Conservation (phyloP, 1,140 invertebrate species). For the Drosophila eugracilis region DNA sequence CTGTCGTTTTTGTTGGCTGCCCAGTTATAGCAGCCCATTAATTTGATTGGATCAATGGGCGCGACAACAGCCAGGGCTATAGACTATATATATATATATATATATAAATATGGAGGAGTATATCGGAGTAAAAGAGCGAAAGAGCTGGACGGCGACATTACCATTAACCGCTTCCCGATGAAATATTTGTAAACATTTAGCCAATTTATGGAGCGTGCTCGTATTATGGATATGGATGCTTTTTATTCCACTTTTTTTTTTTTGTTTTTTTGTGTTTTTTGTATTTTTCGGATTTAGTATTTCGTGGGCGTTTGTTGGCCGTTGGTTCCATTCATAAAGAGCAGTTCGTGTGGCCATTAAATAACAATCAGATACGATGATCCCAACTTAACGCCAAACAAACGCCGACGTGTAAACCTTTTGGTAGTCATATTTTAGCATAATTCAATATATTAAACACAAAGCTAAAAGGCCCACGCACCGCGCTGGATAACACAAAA, state of each 20-base stretch:
- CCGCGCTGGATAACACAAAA: slow-evolving; percentile 31
- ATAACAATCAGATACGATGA: slow-evolving; percentile 78
- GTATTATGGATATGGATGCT: slow-evolving; percentile 50
- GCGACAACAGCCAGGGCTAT: slow-evolving; percentile 65
- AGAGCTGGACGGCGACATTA: slow-evolving; percentile 11
- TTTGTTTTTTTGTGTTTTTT: background rate
- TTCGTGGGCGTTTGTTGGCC: slow-evolving; percentile 54
- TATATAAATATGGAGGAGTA: slow-evolving; percentile 16
- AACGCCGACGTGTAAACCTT: slow-evolving; percentile 74
- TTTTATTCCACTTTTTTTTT: slow-evolving; percentile 12
- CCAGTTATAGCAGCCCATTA: slow-evolving; percentile 72
- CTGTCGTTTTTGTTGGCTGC: slow-evolving; percentile 36
- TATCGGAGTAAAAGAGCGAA: slow-evolving; percentile 11
- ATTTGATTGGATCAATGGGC: slow-evolving; percentile 79
- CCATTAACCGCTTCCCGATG: slow-evolving; percentile 49
- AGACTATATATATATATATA: slow-evolving; percentile 25
- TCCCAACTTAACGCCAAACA: slow-evolving; percentile 76
- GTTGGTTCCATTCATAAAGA: slow-evolving; percentile 77
- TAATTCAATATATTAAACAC: slow-evolving; percentile 56
- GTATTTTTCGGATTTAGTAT: slow-evolving; percentile 9
- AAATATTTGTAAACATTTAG: slow-evolving; percentile 83
- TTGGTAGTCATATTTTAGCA: slow-evolving; percentile 61
- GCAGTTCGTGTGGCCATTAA: slow-evolving; percentile 67
- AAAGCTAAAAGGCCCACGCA: slow-evolving; percentile 55
- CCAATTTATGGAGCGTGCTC: slow-evolving; percentile 74